A percentile compares a stretch with the other conserved stretches of the same genome.
Evolutionary conservation across 2,888 invertebrate genomes (phyloP).

Genomic region (Lasioglossum calceatum): DNA sequence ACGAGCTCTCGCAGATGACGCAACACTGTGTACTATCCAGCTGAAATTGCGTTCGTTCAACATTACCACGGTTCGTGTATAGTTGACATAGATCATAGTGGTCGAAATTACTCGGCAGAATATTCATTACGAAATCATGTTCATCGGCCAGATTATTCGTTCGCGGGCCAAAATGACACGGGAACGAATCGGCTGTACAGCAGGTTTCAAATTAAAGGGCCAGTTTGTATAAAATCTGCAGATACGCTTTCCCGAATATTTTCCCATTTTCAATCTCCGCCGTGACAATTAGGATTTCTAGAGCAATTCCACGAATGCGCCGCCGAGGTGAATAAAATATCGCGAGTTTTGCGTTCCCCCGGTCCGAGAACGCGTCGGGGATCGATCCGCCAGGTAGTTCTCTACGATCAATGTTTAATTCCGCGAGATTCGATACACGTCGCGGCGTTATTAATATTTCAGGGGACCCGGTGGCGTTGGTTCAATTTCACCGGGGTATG

Average conservation of each 20-base stretch:
- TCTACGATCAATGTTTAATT: neutral
- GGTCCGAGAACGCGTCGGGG: neutral
- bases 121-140: neutral
- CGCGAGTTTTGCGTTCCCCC: neutral
- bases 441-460: slow-evolving; percentile 45
- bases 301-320: neutral
- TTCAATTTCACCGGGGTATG: neutral
- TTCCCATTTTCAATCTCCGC: no score
- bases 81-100: neutral
- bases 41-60: neutral
- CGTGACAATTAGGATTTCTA: no score
- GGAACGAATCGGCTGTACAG: no score
- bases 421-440: slow-evolving; percentile 32
- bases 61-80: neutral
- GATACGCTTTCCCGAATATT: no score
- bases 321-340: neutral
- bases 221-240: no score
- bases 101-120: neutral
- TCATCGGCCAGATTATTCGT: neutral
- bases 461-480: slow-evolving; percentile 13
- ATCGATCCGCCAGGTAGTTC: neutral
- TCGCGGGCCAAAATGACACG: no score
- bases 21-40: neutral
- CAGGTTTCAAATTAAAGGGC: no score
- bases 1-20: neutral